These are phyloP conservation scores for Icerya purchasi DNA, from an alignment of 2,888 invertebrate genomes.

Conservation along the genomic window DNA sequence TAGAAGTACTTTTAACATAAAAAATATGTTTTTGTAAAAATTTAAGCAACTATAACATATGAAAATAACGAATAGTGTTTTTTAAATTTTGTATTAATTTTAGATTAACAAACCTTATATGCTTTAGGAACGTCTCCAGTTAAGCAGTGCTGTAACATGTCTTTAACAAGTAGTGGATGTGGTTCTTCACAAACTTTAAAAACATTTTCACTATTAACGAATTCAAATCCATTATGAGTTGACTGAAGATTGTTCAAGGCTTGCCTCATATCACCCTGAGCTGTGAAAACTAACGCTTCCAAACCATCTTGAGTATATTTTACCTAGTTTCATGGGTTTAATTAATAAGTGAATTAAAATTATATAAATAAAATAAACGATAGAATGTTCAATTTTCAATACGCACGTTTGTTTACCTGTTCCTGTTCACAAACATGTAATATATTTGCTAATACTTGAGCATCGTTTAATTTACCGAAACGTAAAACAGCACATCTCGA, in stretches of 20 bases:
- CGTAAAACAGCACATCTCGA: constrained; percentile 92
- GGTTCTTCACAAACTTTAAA: constrained; percentile 99
- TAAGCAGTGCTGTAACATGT: constrained; percentile 70
- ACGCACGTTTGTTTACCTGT: too few relatives aligned
- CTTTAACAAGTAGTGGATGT: constrained; percentile 77
- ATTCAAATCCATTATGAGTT: constrained; percentile 74
- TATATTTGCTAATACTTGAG: constrained; percentile 65
- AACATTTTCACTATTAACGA: constrained; percentile 80
- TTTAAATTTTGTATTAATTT: too few relatives aligned
- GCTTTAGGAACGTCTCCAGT: constrained; percentile 65
- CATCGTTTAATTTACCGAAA: constrained; percentile 73
- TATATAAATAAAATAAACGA: too few relatives aligned
- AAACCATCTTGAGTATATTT: constrained; percentile 78
- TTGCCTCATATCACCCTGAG: constrained; percentile 96
- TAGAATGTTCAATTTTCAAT: too few relatives aligned
- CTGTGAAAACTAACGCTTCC: constrained; percentile 90
- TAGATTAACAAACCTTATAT: too few relatives aligned
- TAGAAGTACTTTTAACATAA: too few relatives aligned
- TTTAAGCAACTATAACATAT: too few relatives aligned
- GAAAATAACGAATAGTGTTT: too few relatives aligned
- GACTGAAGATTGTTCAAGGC: constrained; percentile 94
- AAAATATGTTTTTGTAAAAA: too few relatives aligned
- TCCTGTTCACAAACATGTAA: constrained; percentile 53
- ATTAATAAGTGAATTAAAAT: too few relatives aligned
- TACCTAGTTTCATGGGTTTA: constrained; percentile 27